phyloP scores from a whole-genome alignment of 1,140 invertebrate genomes.

The Tetraneura akinire region DNA sequence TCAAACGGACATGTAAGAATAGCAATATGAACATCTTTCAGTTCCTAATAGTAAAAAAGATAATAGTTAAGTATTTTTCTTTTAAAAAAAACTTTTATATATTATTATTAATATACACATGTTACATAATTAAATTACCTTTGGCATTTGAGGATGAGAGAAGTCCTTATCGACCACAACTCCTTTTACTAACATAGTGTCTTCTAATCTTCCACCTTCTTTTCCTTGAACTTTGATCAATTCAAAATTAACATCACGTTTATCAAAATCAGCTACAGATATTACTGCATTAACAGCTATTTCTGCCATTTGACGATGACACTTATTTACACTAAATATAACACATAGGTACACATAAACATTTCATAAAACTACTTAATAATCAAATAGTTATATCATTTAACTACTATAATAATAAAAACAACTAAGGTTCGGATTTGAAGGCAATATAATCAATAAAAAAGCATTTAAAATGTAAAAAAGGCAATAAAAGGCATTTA shows the following conservation, averaged over 20 bases:
- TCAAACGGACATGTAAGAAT: slow-evolving; percentile 99
- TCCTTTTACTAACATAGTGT: slow-evolving; percentile 94
- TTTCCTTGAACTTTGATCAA: slow-evolving; percentile 98
- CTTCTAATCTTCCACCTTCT: slow-evolving; percentile 95
- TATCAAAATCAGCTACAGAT: slow-evolving; percentile 89
- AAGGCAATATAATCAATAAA: too few species aligned
- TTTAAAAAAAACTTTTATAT: slow-evolving; percentile 2
- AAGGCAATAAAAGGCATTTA: too few species aligned
- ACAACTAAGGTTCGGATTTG: too few species aligned
- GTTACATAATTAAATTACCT: slow-evolving; percentile 62
- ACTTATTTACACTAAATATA: slow-evolving; percentile 76
- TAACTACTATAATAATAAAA: too few species aligned
- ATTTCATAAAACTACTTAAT: not conserved
- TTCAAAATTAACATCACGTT: slow-evolving; percentile 98
- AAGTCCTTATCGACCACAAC: slow-evolving; percentile 99
- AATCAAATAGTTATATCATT: too few species aligned
- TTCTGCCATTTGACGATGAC: slow-evolving; percentile 95
- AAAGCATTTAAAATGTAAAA: too few species aligned
- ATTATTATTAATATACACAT: not conserved
- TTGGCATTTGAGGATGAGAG: slow-evolving; percentile 99
- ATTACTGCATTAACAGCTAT: slow-evolving; percentile 97
- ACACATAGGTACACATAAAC: not conserved
- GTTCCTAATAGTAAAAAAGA: slow-evolving; percentile 60
- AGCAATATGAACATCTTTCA: slow-evolving; percentile 89
- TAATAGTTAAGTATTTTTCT: not conserved